Evolutionary conservation across 2,113 vertebrate genomes (phyloP), one percentile per base, ranked within the genome.

Genomic region (Thunnus thynnus): DNA sequence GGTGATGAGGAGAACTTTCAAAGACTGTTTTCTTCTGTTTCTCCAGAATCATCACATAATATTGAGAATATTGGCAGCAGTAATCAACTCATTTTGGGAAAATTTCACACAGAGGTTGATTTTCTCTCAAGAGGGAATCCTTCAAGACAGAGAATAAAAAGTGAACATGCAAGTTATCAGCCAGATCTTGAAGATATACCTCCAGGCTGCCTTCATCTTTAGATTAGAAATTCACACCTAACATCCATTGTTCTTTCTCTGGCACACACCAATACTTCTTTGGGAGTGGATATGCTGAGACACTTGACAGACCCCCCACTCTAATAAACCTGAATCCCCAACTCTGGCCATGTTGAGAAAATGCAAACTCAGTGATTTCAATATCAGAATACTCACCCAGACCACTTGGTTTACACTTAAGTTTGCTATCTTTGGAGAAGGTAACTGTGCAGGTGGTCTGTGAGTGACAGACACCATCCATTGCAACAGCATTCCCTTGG

Each of bases 61-160:
- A 17, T 22, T 32, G 18, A 25, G 56, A 48, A 51, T 76, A 58
- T 79, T 76, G 72, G 54, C 47, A 67, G 64, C 50, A 66, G 75
- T 70, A 50, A 57, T 67, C 36, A 20, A 57, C 44, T 63, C 41
- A 55, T 47, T 67, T 83, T 54, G 44, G 50, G 22, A 63, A 71
- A 58, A 36, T 3, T 56, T 36, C 46, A 55, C 17, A 66, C 7
- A 3, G 64, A 36, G 30, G 58, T 46, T 61, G 22, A 36, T 51
- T 30, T 13, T 44, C 16, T 72, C n/a, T 76, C 30, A 13, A 55
- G 27, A 76, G 20, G n/a, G 1, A 73, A 58, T 70, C n/a, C 3
- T 30, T 27, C n/a, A 30, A 50, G 32, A 69, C 47, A 50, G 5
- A 30, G 41, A 70, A 52, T 57, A 47, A 57, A 54, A 75, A 71